Evolutionary conservation across 2,797 vertebrate species (phyloP), one percentile per base, ranked within the genome.

Genomic region (Ceyx erithaca): DNA sequence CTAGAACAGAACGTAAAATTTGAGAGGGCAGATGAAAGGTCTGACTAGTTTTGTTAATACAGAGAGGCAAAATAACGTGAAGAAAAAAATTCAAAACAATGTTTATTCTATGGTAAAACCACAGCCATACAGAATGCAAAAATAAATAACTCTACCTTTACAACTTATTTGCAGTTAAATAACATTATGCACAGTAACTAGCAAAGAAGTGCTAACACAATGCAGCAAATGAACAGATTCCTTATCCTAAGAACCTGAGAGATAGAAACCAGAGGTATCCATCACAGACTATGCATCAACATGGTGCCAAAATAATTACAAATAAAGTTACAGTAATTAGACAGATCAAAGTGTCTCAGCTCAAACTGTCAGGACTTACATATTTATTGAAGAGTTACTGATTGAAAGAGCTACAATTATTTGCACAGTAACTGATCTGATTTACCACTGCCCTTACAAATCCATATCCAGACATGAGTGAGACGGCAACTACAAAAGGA

Each of bases 281-380:
- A 7, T 22, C 54, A 80, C 63, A 58, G 11, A 51, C 9, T 41
- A 85, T 18, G 40, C 18, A 52, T 35, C 48, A 79, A 59, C 5
- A 10, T 16, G 22, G 30, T 57, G 59, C 18, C 28, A 70, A 79
- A 90, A 30, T 33, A 82, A 76, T 55, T 51, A 67, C 26, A 87
- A 87, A 80, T 46, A 46, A 84, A 82, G 33, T 67, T 54, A 58
- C 21, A 64, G 35, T 58, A 89, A 72, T 63, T 79, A 33, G 21
- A 85, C 6, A 40, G 81, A 78, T 79, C 46, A 72, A 79, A 79
- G 41, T 78, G 43, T 62, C 31, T 85, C 48, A 76, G 66, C 35
- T 45, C 31, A 72, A 76, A 90, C 70, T 54, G 30, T 40, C 48
- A 87, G 55, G 84, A 90, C 85, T 66, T 82, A 57, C 14, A 9